Evolutionary conservation across 2,797 vertebrate species (phyloP).

Genomic region (Eulemur albifrons): DNA sequence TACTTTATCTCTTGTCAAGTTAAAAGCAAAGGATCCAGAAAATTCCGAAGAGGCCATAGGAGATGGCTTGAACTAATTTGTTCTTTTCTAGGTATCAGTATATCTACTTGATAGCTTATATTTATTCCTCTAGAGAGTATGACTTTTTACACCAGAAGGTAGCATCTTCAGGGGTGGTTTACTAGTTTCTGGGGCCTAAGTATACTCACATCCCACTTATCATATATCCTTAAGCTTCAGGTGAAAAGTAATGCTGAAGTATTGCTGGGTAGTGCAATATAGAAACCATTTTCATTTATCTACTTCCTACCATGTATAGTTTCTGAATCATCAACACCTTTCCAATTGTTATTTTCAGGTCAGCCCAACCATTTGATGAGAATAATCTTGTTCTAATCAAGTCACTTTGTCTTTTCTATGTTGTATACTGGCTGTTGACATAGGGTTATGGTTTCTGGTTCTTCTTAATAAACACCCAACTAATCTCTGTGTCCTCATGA

Average conservation of each 20-base stretch:
- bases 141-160: neutral
- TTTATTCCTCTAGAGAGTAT: neutral
- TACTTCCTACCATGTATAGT: neutral
- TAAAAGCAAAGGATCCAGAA: neutral
- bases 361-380: neutral
- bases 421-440: neutral
- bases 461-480: neutral
- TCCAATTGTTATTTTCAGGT: neutral
- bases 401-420: neutral
- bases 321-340: neutral
- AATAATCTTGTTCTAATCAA: neutral
- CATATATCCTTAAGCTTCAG: neutral
- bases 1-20: neutral
- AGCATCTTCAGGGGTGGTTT: neutral
- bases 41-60: neutral
- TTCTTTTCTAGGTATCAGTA: neutral
- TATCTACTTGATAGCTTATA: neutral
- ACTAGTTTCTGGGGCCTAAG: neutral
- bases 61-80: neutral
- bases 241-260: neutral
- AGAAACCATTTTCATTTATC: conserved; percentile 16
- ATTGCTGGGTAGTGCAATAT: neutral
- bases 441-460: neutral
- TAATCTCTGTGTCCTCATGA: neutral
- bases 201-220: neutral